Evolutionary conservation across 37 sponge, comb jelly and placozoan species (phyloP).

Genomic region (Tethya wilhelma): DNA sequence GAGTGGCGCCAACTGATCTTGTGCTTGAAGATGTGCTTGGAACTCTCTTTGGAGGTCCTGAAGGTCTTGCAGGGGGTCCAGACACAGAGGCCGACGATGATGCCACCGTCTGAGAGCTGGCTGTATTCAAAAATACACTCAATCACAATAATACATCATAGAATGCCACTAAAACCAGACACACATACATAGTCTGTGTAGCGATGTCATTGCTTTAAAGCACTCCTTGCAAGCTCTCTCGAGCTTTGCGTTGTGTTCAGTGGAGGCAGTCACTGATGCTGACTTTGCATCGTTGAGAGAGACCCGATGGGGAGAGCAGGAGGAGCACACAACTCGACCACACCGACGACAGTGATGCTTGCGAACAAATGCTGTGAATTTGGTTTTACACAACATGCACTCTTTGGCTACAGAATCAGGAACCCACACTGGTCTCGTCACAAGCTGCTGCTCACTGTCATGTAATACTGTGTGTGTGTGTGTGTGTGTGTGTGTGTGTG

Average conservation of each 20-base stretch:
- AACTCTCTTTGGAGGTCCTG: background rate
- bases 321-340: slow-evolving; percentile 82
- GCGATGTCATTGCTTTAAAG: slow-evolving; percentile 23
- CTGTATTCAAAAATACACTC: background rate
- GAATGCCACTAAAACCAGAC: background rate
- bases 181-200: background rate
- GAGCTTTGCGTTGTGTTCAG: slow-evolving; percentile 15
- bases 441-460: slow-evolving; percentile 20
- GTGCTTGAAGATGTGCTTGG: background rate
- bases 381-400: slow-evolving; percentile 69
- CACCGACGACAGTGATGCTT: slow-evolving; percentile 91
- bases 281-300: background rate
- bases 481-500: too few relatives aligned
- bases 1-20: background rate
- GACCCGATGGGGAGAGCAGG: slow-evolving; percentile 74
- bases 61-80: too few relatives aligned
- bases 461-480: too few relatives aligned
- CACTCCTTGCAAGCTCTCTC: slow-evolving; percentile 81
- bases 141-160: background rate
- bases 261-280: background rate
- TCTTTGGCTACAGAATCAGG: slow-evolving; percentile 69
- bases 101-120: background rate
- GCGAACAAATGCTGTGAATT: slow-evolving; percentile 74
- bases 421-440: slow-evolving; percentile 76
- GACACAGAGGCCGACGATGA: background rate